phyloP scores from a whole-genome alignment of 1,140 invertebrate species.

The Drosophila parvula region DNA sequence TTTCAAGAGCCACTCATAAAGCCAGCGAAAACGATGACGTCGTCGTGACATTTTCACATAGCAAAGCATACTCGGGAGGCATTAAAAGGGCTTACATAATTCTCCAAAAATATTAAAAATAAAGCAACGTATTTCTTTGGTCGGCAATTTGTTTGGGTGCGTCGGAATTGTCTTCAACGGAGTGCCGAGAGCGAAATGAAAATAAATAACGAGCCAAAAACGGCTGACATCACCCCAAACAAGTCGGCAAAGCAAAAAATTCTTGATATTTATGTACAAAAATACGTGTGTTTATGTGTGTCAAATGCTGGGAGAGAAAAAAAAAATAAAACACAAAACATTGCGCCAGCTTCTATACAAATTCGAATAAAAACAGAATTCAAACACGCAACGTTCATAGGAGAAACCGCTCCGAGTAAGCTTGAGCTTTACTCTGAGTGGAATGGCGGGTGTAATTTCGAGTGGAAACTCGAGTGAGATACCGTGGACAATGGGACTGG shows the following conservation, averaged over 20 bases:
- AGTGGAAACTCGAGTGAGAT: conserved; percentile 10
- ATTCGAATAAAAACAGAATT: conserved; percentile 55
- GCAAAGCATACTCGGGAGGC: neutral
- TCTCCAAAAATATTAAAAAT: conserved; percentile 19
- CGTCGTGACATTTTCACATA: conserved; percentile 4
- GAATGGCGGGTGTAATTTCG: conserved; percentile 26
- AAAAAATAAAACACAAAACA: conserved; percentile 24
- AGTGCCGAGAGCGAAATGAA: conserved; percentile 32
- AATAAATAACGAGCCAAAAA: conserved; percentile 39
- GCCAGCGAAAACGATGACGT: conserved; percentile 9
- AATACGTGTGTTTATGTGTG: conserved; percentile 41
- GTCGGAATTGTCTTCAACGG: neutral
- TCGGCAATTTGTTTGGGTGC: neutral
- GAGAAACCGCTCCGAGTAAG: conserved; percentile 23
- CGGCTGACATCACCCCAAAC: conserved; percentile 70
- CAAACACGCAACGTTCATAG: conserved; percentile 29
- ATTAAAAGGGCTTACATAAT: conserved; percentile 44
- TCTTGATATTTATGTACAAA: conserved; percentile 36
- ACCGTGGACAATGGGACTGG: conserved; percentile 3
- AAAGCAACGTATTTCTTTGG: neutral
- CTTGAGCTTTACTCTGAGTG: conserved; percentile 9
- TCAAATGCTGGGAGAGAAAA: conserved; percentile 32
- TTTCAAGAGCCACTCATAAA: conserved; percentile 4
- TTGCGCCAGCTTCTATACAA: conserved; percentile 49
- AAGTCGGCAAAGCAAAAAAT: conserved; percentile 59